Base-by-base conservation (phyloP, 2,797 vertebrate genomes). In the Onychomys arenicola region DNA sequence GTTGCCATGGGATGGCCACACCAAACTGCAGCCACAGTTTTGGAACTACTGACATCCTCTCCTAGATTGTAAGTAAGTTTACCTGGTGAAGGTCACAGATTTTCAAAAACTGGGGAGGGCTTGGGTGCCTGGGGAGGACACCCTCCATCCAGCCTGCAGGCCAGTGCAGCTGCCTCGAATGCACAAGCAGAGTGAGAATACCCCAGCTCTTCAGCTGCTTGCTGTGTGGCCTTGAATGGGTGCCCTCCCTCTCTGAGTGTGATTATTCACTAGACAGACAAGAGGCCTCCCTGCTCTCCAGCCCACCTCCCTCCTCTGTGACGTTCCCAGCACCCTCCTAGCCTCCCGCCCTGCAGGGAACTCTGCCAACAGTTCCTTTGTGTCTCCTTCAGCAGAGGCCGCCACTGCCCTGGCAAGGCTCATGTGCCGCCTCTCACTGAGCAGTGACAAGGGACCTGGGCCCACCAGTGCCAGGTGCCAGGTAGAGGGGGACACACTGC, bases 141-240 rank as follows among this genome's bases (percentile, higher is more conserved):
- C 46, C 40, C 27, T 71, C 37, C 9, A 57, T 71, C 37, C 9
- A 57, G 65, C 37, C 78, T 63, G 11, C 52, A 43, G 73, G 52
- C 59, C 69, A 6, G 43, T 3, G 0, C 76, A 49, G 21, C 11
- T 25, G 40, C 75, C 73, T 55, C 84, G 16, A 5, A 19, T 75
- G 86, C 46, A 27, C 1, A 43, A 4, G 37, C 93, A 61, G 7
- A 37, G 77, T 81, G 55, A 61, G 46, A 55, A 43, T 49, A 32
- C 55, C 77, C 89, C 13, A 14, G 57, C 63, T 89, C 69, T 65
- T 73, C 67, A 11, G 1, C 32, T 1, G 52, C 73, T 89, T 0
- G 10, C 90, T 91, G 14, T 90, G 65, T 93, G 91, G 89, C 88
- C 89, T 94, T 86, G 91, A 92, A 63, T 88, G 75, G 83, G 77